Evolutionary conservation across 2,888 invertebrate genomes (phyloP), one percentile per base, ranked within the genome.

Genomic region (Neuroscelio doddi): DNA sequence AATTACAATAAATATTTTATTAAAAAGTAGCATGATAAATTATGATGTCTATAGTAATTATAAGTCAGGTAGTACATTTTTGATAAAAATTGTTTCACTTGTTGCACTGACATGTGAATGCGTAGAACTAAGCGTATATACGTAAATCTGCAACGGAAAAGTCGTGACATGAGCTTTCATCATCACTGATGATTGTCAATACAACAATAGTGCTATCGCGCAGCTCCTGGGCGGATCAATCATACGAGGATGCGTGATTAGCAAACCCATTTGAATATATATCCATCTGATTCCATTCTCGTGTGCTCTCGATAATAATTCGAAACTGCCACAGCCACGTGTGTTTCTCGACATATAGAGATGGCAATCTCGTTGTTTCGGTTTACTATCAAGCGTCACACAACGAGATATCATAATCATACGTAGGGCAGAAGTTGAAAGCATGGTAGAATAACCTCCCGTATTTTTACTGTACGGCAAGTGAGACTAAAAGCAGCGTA

Each of bases 171-270:
- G 30, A 14, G 24, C 21, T 21, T 52, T 15, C 16, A 52, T 26
- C n/a, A 27, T 24, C 32, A 47, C 26, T 10, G 10, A 46, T 55
- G 45, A 62, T 46, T 56, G 55, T 38, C 50, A 10, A 21, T 49
- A 45, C 29, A 53, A 68, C 64, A 69, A 64, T 70, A 70, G 64
- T 68, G 45, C 59, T 51, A 65, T 66, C 51, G 30, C 49, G 56
- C 27, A 53, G 14, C 45, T 39, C 42, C 46, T 3, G 41, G 21
- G 1, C 21, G 41, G 64, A 65, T 68, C 68, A 68, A 70, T 73
- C 69, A 64, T 58, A 45, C 59, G 41, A 10, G 59, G 41, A 44
- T 45, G 53, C 64, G 64, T 53, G 57, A 66, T 66, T 61, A 61
- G 56, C 50, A 51, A 59, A 49, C 32, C 59, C 49, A 57, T 64